Conservation (phyloP, 2,797 vertebrate species). For the Coregonus ussuriensis region DNA sequence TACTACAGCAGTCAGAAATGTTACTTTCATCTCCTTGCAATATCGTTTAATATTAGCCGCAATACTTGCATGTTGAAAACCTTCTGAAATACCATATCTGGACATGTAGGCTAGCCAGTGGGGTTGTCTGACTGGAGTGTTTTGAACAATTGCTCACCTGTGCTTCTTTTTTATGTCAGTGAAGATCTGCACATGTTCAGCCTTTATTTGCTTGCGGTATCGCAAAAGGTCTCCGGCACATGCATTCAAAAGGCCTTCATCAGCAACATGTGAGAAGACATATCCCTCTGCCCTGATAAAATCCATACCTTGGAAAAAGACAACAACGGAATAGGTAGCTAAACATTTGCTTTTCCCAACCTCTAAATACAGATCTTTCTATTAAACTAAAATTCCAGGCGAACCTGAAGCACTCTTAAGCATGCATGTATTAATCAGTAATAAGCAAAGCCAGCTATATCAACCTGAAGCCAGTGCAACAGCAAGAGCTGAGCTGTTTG, state of each 20-base stretch:
- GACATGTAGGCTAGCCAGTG: not conserved
- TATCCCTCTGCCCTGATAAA: slow-evolving; percentile 85
- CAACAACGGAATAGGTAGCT: not conserved
- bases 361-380: not conserved
- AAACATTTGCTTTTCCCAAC: not conserved
- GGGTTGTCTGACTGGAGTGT: not conserved
- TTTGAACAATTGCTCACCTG: slow-evolving; percentile 67
- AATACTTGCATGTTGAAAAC: not conserved
- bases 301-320: slow-evolving; percentile 72
- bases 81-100: not conserved
- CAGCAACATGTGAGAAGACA: slow-evolving; percentile 83
- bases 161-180: slow-evolving; percentile 92
- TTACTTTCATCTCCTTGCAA: not conserved
- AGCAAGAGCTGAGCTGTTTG: slow-evolving; percentile 80
- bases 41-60: not conserved
- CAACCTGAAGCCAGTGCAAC: slow-evolving; percentile 86
- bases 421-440: slow-evolving; percentile 1
- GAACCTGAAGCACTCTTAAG: not conserved
- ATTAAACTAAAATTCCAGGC: not conserved
- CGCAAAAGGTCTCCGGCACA: slow-evolving; percentile 83
- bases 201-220: slow-evolving; percentile 83
- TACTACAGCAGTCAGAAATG: not conserved
- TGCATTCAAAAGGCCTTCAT: slow-evolving; percentile 85
- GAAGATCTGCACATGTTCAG: slow-evolving; percentile 84
- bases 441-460: not conserved